phyloP scores from a whole-genome alignment of 2,113 vertebrate genomes.

The Perca flavescens region DNA sequence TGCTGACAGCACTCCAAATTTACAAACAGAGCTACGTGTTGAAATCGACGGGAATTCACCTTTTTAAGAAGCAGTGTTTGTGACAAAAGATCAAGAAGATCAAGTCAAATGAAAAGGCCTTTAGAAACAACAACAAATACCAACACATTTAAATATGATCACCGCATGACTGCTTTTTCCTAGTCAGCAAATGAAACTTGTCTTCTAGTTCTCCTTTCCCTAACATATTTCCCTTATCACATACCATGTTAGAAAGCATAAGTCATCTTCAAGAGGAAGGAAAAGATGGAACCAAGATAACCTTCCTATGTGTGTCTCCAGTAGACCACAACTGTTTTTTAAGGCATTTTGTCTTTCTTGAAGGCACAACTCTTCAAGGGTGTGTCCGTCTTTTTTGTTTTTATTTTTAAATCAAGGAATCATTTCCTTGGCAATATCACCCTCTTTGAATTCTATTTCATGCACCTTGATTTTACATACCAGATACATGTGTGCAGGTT shows the following conservation, averaged over 20 bases:
- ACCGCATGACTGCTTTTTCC: neutral
- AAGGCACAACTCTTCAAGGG: neutral
- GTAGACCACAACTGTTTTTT: neutral
- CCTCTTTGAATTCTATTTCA: neutral
- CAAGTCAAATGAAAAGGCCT: neutral
- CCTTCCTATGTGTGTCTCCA: neutral
- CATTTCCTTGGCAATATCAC: neutral
- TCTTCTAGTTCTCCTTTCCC: constrained; percentile 46
- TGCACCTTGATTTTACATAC: neutral
- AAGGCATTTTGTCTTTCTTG: neutral
- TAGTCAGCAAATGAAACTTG: constrained; percentile 2
- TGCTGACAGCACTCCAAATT: too few species aligned
- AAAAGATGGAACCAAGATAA: constrained; percentile 20
- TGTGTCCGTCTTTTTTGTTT: neutral
- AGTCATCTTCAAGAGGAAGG: constrained; percentile 46
- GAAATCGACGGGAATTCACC: too few species aligned
- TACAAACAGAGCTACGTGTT: too few species aligned
- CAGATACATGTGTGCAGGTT: neutral
- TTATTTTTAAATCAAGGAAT: neutral
- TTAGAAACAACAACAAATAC: constrained; percentile 23
- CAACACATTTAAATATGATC: neutral
- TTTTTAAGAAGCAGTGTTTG: constrained; percentile 13
- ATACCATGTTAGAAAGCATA: constrained; percentile 22
- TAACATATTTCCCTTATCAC: neutral
- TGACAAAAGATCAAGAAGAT: constrained; percentile 20